Percentiles rank a stretch among this genome's conserved stretches.
Conservation (phyloP, 2,113 vertebrate species). For the Brachionichthys hirsutus region DNA sequence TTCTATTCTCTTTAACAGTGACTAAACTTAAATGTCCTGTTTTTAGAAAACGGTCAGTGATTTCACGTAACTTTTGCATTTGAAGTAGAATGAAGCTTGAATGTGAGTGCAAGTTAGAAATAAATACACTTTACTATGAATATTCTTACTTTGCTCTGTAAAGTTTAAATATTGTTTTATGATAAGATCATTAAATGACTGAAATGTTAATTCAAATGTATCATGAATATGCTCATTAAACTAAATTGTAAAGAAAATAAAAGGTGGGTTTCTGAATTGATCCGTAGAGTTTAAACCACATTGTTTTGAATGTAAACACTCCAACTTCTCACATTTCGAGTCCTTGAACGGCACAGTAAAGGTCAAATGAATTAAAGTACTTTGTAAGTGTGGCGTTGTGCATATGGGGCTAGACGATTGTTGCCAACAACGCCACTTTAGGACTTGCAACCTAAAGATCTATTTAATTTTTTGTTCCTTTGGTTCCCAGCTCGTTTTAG, state of each 20-base stretch:
- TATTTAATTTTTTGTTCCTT: too few species aligned
- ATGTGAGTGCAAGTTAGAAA: conserved; percentile 13
- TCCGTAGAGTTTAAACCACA: not conserved
- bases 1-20: conserved; percentile 3
- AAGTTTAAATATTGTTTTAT: not conserved
- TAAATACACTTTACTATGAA: conserved; percentile 1
- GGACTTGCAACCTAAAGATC: too few species aligned
- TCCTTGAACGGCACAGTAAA: conserved; percentile 18
- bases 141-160: not conserved
- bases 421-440: too few species aligned
- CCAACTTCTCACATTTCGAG: not conserved
- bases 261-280: too few species aligned
- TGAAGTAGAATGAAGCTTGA: conserved; percentile 1
- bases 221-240: too few species aligned
- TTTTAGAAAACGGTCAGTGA: not conserved
- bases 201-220: not conserved
- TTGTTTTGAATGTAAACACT: conserved; percentile 14
- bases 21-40: conserved; percentile 12
- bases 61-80: not conserved
- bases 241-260: too few species aligned
- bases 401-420: too few species aligned
- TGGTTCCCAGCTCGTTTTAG: too few species aligned
- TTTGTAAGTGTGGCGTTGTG: too few species aligned
- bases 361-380: conserved; percentile 60
- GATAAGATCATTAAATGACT: not conserved